phyloP scores from a whole-genome alignment of 2,113 vertebrate species.

The Nyctereutes procyonoides region DNA sequence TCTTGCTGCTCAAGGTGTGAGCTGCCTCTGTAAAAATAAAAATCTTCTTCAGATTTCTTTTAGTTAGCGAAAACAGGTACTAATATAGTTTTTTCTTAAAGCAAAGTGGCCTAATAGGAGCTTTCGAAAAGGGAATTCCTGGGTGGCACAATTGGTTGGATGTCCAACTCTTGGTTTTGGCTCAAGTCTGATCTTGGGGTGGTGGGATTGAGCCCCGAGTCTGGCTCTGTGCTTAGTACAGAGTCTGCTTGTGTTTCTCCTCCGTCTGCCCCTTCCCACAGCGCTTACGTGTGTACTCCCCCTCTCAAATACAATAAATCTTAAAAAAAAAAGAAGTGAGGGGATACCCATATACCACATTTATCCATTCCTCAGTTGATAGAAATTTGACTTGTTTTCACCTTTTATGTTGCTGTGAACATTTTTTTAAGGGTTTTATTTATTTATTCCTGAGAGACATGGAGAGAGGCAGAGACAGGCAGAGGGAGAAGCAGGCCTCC shows the following conservation, averaged over 20 bases:
- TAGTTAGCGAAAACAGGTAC: neutral
- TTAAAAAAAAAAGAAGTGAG: neutral
- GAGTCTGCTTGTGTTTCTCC: neutral
- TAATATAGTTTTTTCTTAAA: neutral
- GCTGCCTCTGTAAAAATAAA: neutral
- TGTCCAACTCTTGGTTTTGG: neutral
- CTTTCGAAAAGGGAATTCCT: neutral
- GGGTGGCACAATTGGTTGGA: neutral
- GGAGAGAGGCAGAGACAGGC: too few species aligned
- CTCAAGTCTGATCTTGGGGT: neutral
- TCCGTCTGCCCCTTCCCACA: neutral
- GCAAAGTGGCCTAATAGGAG: neutral
- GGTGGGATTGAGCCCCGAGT: neutral
- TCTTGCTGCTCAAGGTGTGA: neutral
- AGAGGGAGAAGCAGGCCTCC: too few species aligned
- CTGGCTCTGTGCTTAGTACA: neutral
- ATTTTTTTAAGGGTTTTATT: too few species aligned
- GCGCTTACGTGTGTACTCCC: neutral
- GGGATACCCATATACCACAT: neutral
- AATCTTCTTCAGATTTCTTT: neutral
- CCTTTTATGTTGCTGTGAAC: neutral
- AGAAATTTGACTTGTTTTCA: neutral
- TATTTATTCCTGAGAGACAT: too few species aligned
- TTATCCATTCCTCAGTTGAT: neutral
- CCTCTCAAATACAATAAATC: neutral